Conservation (phyloP, 2,888 invertebrate species). For the Petrolisthes cinctipes region DNA sequence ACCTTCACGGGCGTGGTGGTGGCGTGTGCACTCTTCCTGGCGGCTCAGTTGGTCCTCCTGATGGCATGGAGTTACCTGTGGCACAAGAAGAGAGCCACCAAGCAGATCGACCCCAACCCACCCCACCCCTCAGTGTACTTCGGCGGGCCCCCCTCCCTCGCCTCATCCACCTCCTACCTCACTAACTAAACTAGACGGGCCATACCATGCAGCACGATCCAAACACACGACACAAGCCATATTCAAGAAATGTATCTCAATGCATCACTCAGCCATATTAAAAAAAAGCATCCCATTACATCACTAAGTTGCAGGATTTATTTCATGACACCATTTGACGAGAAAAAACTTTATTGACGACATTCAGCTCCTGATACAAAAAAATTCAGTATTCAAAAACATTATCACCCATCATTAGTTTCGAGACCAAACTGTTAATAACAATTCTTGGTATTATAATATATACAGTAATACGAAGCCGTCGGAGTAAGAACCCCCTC, state of each 20-base stretch:
- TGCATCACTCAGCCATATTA: too few species aligned
- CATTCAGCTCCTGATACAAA: too few species aligned
- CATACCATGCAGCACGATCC: background rate
- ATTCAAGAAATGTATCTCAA: background rate
- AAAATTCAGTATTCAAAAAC: too few species aligned
- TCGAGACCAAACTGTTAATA: too few species aligned
- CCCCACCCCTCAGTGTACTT: slow-evolving; percentile 35
- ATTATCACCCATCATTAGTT: too few species aligned
- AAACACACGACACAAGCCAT: background rate
- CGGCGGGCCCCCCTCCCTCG: slow-evolving; percentile 36
- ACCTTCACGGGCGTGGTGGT: slow-evolving; percentile 60
- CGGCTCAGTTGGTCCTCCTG: slow-evolving; percentile 57
- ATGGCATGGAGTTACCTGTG: slow-evolving; percentile 65
- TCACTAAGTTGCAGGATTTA: too few species aligned
- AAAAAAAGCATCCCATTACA: too few species aligned
- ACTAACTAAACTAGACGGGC: slow-evolving; percentile 3
- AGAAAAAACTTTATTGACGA: too few species aligned
- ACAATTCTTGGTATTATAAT: too few species aligned
- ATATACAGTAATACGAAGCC: too few species aligned
- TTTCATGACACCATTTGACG: too few species aligned
- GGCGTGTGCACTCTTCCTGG: slow-evolving; percentile 61
- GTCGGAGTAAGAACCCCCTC: too few species aligned
- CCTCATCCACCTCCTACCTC: slow-evolving; percentile 57
- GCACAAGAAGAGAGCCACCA: slow-evolving; percentile 63
- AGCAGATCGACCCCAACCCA: slow-evolving; percentile 54